phyloP scores from a whole-genome alignment of 2,888 invertebrate species.

The Hemistola chrysoprasaria region DNA sequence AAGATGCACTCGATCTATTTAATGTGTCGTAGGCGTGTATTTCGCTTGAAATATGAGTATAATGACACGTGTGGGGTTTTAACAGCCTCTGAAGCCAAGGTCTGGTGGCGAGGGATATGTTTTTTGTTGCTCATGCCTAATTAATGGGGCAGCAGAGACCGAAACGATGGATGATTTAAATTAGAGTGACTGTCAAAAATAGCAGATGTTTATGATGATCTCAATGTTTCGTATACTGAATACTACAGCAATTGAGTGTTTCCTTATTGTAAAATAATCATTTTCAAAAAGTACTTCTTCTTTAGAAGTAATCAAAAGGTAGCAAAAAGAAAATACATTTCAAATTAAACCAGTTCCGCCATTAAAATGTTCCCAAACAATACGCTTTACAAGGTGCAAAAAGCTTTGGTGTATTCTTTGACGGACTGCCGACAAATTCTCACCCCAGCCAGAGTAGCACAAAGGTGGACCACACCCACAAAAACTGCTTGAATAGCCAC shows the following conservation, averaged over 20 bases:
- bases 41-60: constrained; percentile 29
- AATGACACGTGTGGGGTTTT: constrained; percentile 32
- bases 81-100: constrained; percentile 12
- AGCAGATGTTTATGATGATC: constrained; percentile 6
- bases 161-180: constrained; percentile 25
- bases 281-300: too few species aligned
- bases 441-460: constrained; percentile 47
- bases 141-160: constrained; percentile 21
- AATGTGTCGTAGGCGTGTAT: constrained; percentile 61
- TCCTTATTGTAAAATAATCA: too few species aligned
- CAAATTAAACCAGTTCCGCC: constrained; percentile 41
- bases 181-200: constrained; percentile 8
- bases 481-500: constrained; percentile 66
- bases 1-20: constrained; percentile 71
- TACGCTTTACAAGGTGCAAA: constrained; percentile 49
- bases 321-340: constrained; percentile 35
- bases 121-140: constrained; percentile 28
- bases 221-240: too few species aligned
- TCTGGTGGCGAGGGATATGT: constrained; percentile 23
- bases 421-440: constrained; percentile 56
- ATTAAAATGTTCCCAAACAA: constrained; percentile 40
- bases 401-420: constrained; percentile 42
- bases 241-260: too few species aligned
- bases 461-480: constrained; percentile 66
- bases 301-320: constrained; percentile 2